These are phyloP conservation scores for Trematocara caparti DNA, from an alignment of 2,797 vertebrate genomes.

Conservation along the genomic window DNA sequence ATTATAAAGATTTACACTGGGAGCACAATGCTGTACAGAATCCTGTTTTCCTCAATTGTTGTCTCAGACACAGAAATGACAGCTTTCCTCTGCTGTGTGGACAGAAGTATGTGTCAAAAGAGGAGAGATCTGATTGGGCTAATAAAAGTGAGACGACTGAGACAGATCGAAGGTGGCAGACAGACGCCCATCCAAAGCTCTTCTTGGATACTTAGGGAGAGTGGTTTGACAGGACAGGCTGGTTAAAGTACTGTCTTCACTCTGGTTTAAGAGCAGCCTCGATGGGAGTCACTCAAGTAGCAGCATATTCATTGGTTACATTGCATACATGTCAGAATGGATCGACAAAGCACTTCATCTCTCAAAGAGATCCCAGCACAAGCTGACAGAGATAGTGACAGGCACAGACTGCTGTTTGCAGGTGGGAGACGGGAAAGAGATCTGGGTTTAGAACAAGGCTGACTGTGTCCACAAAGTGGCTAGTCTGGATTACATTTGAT, in stretches of 20 bases:
- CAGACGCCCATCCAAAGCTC: background rate
- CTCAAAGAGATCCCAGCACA: background rate
- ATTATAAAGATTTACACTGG: background rate
- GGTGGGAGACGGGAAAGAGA: background rate
- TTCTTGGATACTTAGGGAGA: background rate
- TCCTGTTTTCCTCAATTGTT: background rate
- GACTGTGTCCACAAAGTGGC: background rate
- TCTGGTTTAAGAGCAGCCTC: conserved; percentile 1
- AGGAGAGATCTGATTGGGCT: conserved; percentile 25
- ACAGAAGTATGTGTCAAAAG: conserved; percentile 37
- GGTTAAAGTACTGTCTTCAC: background rate
- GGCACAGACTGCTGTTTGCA: background rate
- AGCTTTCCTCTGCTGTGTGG: conserved; percentile 10
- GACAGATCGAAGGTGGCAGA: conserved; percentile 40
- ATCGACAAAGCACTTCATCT: conserved; percentile 35
- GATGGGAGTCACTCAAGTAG: conserved; percentile 33
- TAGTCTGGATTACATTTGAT: background rate
- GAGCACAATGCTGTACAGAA: background rate
- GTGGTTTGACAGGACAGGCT: conserved; percentile 11
- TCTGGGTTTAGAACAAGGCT: background rate
- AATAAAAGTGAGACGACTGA: conserved; percentile 37
- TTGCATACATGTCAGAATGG: conserved; percentile 19
- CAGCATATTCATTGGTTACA: conserved; percentile 22
- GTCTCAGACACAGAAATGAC: background rate
- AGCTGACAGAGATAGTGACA: conserved; percentile 3